phyloP scores from a whole-genome alignment of 1,140 invertebrate genomes.

The Patella vulgata region DNA sequence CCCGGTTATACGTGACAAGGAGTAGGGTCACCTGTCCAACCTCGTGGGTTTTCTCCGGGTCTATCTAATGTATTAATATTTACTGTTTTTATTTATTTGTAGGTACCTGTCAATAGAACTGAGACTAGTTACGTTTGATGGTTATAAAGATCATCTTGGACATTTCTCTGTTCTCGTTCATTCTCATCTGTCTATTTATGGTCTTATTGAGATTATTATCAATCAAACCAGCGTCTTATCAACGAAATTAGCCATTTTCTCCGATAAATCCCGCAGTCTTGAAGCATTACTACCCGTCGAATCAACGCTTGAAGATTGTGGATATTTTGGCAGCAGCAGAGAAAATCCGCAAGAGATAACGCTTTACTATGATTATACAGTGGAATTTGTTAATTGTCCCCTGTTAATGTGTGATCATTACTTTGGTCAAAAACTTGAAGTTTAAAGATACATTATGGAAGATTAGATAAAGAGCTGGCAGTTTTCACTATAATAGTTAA shows the following conservation, averaged over 20 bases:
- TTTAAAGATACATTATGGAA: too few species aligned
- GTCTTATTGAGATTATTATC: conserved; percentile 51
- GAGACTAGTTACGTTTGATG: conserved; percentile 55
- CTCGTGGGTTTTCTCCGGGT: too few species aligned
- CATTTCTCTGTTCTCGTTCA: conserved; percentile 54
- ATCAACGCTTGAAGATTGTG: conserved; percentile 52
- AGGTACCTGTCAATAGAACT: conserved; percentile 52
- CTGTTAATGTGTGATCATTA: conserved; percentile 63
- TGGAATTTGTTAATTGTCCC: conserved; percentile 61
- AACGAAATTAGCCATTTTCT: conserved; percentile 57
- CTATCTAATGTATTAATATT: too few species aligned
- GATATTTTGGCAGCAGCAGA: conserved; percentile 44
- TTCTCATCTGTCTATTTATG: conserved; percentile 47
- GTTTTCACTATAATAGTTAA: too few species aligned
- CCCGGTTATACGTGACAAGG: too few species aligned
- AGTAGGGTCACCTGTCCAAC: too few species aligned
- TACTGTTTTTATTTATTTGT: too few species aligned
- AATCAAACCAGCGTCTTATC: conserved; percentile 50
- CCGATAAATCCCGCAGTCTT: conserved; percentile 44
- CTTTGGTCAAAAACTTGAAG: conserved; percentile 40
- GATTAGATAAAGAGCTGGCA: too few species aligned
- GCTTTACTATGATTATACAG: conserved; percentile 61
- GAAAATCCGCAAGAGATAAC: conserved; percentile 52
- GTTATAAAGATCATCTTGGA: conserved; percentile 44
- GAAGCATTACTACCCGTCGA: conserved; percentile 49